Base-by-base conservation (phyloP, 2,113 vertebrate genomes). In the Prolemur simus region DNA sequence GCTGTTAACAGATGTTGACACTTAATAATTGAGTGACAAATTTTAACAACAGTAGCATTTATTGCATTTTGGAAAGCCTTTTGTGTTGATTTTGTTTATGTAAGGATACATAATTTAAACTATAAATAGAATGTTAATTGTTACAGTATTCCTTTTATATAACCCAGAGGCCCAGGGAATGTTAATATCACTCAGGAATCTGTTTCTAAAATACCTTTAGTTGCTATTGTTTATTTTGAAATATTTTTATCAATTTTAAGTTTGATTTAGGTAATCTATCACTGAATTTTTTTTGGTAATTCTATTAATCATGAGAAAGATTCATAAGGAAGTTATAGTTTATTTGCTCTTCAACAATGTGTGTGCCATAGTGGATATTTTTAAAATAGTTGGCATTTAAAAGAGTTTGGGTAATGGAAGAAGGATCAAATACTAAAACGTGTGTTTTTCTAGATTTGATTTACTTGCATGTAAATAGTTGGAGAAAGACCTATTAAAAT, bases 41-140 rank as follows among this genome's bases (percentile, higher is more conserved):
- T 76, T 27, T 84, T 91, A 86, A 47, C 27, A 93, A 93, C 86
- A 68, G 27, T 47, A 37, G 0, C 13, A 23, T 96, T 39, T 52
- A 23, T 17, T 82, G 69, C 81, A 89, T 74, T 90, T 96, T n/a
- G n/a, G n/a, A n/a, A n/a, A n/a, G n/a, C n/a, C n/a, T n/a, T n/a
- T n/a, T n/a, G 37, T 17, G 12, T 95, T 95, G 49, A 86, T 96
- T 91, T 86, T 97, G 32, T 89, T 97, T 92, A 91, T 34, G 5
- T 47, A 47, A 47, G 45, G 45, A 47, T 47, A 5, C 45, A 47
- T 47, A 47, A 8, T 47, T 47, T 47, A 47, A 47, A 47, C 5
- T 47, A 8, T 47, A 64, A 64, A 14, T 8, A 49, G 20, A n/a
- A 83, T 93, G 3, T 96, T 23, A 95, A n/a, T 21, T 94, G 76